Evolutionary conservation across 2,797 vertebrate species (phyloP).

Genomic region (Poeciliopsis infans): DNA sequence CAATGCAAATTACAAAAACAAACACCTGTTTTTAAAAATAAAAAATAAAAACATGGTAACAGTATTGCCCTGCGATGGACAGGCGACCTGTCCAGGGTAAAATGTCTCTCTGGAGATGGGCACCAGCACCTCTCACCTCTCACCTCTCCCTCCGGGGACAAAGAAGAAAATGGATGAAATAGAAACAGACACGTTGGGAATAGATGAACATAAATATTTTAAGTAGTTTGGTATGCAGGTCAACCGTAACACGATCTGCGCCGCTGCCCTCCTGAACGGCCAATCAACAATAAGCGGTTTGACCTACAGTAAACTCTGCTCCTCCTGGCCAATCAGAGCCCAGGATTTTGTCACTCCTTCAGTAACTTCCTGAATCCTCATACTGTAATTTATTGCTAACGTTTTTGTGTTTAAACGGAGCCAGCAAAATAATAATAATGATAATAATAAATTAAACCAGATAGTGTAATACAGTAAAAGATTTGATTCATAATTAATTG

Average conservation of each 20-base stretch:
- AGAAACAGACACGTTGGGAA: not conserved
- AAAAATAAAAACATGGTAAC: not conserved
- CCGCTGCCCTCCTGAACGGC: slow-evolving; percentile 56
- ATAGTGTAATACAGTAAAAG: not conserved
- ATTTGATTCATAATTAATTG: not conserved
- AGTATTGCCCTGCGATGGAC: too few relatives aligned
- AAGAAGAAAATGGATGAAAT: not conserved
- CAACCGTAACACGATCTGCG: slow-evolving; percentile 21
- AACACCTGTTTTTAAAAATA: not conserved
- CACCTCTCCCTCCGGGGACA: too few relatives aligned
- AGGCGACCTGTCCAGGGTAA: too few relatives aligned
- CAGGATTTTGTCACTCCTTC: slow-evolving; percentile 50
- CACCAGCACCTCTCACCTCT: too few relatives aligned
- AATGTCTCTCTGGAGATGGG: too few relatives aligned
- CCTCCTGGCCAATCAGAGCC: slow-evolving; percentile 53
- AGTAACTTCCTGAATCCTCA: slow-evolving; percentile 14
- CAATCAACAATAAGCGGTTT: slow-evolving; percentile 59
- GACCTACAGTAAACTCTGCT: slow-evolving; percentile 52
- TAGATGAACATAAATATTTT: slow-evolving; percentile 5
- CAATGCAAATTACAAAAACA: not conserved
- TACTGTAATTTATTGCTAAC: not conserved
- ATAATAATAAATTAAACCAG: not conserved
- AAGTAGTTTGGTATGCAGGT: not conserved
- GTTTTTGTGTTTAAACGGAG: not conserved
- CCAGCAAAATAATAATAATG: not conserved